Base-by-base conservation (phyloP, 2,113 vertebrate genomes). In the Bos indicus region DNA sequence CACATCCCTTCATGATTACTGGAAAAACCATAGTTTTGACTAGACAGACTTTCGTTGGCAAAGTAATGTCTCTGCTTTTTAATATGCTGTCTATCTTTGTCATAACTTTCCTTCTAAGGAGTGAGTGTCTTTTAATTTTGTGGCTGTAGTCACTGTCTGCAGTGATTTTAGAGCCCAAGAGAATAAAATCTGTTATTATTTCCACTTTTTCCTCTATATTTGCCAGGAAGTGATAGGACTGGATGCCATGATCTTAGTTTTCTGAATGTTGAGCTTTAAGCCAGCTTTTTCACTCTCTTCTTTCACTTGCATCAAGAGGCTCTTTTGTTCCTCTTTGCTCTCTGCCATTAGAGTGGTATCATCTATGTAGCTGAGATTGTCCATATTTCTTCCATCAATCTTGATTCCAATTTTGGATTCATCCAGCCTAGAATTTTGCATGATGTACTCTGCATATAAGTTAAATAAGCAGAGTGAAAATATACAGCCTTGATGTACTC, bases 121-220 rank as follows among this genome's bases (percentile, higher is more conserved):
- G 67, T 2, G 11, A 71, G 67, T 0, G 2, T 13, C n/a, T 71
- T 71, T 71, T 40, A 23, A 71, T 40, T 71, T 71, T 0, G 1
- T 40, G 19, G 67, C 67, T 40, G 19, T 40, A 40, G 67, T 71
- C 67, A 71, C n/a, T 40, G n/a, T 71, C 19, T 23, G 19, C 67
- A 71, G n/a, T 40, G 67, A 40, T 71, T 71, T 40, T 71, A 71
- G 1, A 12, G 67, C 2, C 67, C n/a, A 40, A 5, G 64, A 71
- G 40, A 71, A 71, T 23, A 71, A 71, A 71, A 71, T 40, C 67
- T 71, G 67, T 71, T 10, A 40, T 71, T 71, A 40, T 71, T 71
- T 40, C 19, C 67, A 71, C n/a, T 71, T 71, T 71, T 71, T 40
- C 33, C n/a, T 71, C n/a, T 71, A 6, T 71, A 71, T 40, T 71